Percentiles rank a stretch among this genome's conserved stretches.
These are phyloP conservation scores for Ischnura elegans DNA, from an alignment of 2,888 invertebrate genomes.

Conservation along the genomic window DNA sequence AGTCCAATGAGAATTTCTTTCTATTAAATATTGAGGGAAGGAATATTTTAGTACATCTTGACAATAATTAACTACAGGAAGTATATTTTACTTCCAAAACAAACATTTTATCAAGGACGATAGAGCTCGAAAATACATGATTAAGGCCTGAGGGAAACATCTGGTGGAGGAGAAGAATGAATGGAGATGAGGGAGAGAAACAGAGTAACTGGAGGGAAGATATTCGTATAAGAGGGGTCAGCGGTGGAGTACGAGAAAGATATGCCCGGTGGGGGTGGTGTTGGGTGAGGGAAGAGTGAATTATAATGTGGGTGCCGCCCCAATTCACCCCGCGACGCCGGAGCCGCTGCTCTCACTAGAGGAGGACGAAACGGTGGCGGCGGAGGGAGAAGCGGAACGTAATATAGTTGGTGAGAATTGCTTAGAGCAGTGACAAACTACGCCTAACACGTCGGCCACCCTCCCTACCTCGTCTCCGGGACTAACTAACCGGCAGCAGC, in stretches of 20 bases:
- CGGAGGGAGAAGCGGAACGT: conserved; percentile 5
- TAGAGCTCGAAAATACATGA: not conserved
- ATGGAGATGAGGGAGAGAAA: not conserved
- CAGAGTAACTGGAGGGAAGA: not conserved
- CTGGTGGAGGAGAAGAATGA: not conserved
- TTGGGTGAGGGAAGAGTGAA: conserved; percentile 49
- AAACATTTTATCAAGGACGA: too few relatives aligned
- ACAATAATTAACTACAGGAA: too few relatives aligned
- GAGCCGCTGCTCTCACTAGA: not conserved
- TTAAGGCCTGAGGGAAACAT: not conserved
- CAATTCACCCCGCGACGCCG: conserved; percentile 46
- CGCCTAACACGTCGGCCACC: conserved; percentile 27
- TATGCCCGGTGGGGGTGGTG: not conserved
- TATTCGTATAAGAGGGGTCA: too few relatives aligned
- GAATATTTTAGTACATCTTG: too few relatives aligned
- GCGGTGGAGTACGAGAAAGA: not conserved
- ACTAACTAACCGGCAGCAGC: conserved; percentile 40
- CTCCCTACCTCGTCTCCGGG: conserved; percentile 17
- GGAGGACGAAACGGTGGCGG: not conserved
- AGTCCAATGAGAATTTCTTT: too few relatives aligned
- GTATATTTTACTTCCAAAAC: too few relatives aligned
- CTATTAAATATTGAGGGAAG: too few relatives aligned
- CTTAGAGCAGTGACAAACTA: conserved; percentile 61
- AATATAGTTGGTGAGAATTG: conserved; percentile 66
- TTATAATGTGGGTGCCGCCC: conserved; percentile 59